phyloP scores from a whole-genome alignment of 2,888 invertebrate species.

The Prosopocoilus inquinatus region DNA sequence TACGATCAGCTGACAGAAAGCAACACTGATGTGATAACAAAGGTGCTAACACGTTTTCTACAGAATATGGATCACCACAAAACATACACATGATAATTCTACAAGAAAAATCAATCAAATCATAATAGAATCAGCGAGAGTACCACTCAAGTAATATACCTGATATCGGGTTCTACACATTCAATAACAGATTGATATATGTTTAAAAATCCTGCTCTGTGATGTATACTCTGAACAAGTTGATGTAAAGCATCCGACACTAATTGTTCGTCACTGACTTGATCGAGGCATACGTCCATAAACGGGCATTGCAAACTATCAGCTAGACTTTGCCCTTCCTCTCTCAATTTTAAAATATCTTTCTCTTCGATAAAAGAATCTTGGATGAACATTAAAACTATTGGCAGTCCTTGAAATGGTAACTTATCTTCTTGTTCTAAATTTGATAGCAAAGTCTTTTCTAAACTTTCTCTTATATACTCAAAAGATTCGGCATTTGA shows the following conservation, averaged over 20 bases:
- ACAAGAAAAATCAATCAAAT: constrained; percentile 32
- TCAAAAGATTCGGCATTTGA: constrained; percentile 90
- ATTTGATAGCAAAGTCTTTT: constrained; percentile 86
- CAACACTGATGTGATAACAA: constrained; percentile 84
- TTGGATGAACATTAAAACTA: constrained; percentile 88
- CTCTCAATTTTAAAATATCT: constrained; percentile 79
- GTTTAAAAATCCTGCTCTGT: constrained; percentile 72
- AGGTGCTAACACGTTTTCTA: constrained; percentile 86
- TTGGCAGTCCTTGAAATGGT: constrained; percentile 82
- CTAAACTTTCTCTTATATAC: constrained; percentile 85
- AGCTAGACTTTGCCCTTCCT: constrained; percentile 87
- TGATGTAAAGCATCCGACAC: constrained; percentile 73
- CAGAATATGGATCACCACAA: constrained; percentile 91
- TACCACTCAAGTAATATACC: constrained; percentile 50
- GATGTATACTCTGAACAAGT: constrained; percentile 73
- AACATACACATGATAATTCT: constrained; percentile 95
- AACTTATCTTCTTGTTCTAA: constrained; percentile 86
- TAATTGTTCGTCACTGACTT: constrained; percentile 62
- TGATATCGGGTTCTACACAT: constrained; percentile 79
- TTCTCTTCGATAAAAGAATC: constrained; percentile 81
- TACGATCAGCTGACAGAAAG: constrained; percentile 80
- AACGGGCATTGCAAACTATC: constrained; percentile 86
- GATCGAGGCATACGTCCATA: constrained; percentile 73
- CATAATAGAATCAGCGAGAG: neutral
- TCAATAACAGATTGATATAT: constrained; percentile 74